Percentiles rank a stretch among this genome's conserved stretches.
These are phyloP conservation scores for Drosophila histrio DNA, from an alignment of 2,888 invertebrate genomes.

Conservation along the genomic window DNA sequence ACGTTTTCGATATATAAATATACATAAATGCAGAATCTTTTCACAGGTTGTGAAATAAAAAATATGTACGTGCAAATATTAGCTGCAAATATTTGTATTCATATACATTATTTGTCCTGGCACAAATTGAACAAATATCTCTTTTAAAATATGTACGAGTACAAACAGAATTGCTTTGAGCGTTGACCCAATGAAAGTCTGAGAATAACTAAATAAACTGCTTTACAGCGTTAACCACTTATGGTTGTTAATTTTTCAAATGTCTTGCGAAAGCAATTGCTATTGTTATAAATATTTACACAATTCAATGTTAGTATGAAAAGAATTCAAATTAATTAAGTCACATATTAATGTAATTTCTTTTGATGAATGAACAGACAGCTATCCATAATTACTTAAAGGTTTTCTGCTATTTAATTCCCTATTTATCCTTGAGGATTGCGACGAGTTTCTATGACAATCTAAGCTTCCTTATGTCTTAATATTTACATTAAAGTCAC, in stretches of 20 bases:
- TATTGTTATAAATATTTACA: neutral
- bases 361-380: too few relatives aligned
- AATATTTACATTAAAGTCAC: too few relatives aligned
- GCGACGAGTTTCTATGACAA: too few relatives aligned
- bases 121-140: slow-evolving; percentile 17
- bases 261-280: neutral
- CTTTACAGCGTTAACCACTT: slow-evolving; percentile 7
- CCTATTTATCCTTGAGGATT: too few relatives aligned
- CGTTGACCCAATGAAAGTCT: slow-evolving; percentile 12
- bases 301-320: neutral
- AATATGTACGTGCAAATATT: slow-evolving; percentile 27
- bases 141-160: neutral
- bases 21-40: slow-evolving; percentile 10
- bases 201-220: slow-evolving; percentile 1
- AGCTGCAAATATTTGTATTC: slow-evolving; percentile 23
- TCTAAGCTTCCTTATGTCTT: too few relatives aligned
- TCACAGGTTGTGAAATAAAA: neutral
- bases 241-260: neutral
- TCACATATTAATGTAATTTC: neutral
- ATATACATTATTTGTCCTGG: slow-evolving; percentile 7
- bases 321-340: neutral
- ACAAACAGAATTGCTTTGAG: neutral
- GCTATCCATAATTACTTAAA: too few relatives aligned
- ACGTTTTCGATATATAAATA: neutral
- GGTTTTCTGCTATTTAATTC: too few relatives aligned